Conservation (phyloP, 2,113 vertebrate genomes). For the Sigmodon hispidus region DNA sequence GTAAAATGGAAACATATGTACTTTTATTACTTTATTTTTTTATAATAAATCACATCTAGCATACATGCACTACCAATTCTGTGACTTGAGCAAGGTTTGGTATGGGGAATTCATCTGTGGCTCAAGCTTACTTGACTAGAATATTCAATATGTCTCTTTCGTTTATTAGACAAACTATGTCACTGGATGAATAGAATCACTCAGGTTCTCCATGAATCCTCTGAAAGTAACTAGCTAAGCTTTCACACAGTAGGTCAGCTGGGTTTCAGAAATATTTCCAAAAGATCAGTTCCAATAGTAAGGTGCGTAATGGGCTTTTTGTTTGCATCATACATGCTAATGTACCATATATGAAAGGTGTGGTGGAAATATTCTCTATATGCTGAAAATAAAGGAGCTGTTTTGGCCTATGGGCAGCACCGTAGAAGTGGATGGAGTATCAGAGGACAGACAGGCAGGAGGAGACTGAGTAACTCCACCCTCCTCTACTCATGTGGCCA, state of each 20-base stretch:
- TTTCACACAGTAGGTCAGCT: not conserved
- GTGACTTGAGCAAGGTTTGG: not conserved
- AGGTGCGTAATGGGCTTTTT: not conserved
- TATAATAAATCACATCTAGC: not conserved
- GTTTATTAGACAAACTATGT: not conserved
- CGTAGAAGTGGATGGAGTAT: too few species aligned
- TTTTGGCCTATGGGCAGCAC: too few species aligned
- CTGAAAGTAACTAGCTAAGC: not conserved
- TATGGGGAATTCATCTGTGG: not conserved
- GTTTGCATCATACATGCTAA: not conserved
- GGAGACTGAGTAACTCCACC: too few species aligned
- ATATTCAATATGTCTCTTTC: not conserved
- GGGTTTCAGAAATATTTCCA: not conserved
- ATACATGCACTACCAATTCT: not conserved
- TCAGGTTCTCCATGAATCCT: not conserved
- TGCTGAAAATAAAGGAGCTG: too few species aligned
- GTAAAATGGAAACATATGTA: not conserved
- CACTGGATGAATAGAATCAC: not conserved
- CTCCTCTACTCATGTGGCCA: not conserved
- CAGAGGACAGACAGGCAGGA: too few species aligned
- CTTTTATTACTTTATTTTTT: not conserved
- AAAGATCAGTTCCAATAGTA: not conserved
- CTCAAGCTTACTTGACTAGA: not conserved
- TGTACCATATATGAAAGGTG: not conserved
- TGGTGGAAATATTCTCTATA: too few species aligned